Base-by-base conservation (phyloP, 1,140 invertebrate species). In the Fopius arisanus region DNA sequence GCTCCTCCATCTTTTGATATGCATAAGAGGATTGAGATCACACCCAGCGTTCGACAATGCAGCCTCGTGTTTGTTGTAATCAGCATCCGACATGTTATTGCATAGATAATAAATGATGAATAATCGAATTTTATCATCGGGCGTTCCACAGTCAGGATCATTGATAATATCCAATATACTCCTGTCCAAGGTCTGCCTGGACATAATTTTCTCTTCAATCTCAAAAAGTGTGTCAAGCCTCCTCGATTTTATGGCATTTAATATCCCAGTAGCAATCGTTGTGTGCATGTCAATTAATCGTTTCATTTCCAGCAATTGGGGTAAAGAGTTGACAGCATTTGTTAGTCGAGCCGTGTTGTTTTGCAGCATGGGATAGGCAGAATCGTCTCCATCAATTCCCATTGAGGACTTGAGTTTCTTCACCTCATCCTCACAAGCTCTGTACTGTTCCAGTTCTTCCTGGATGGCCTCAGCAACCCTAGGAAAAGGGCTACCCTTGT, bases 281-380 rank as follows among this genome's bases (percentile, higher is more conserved):
- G 97, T 99, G 85, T 99, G 98, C 94, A 98, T 97, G 84, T 99
- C 98, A 78, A 99, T 98, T 6, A 99, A 90, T 62, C 96, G 89
- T 86, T 99, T 99, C 89, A 96, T 98, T 88, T 99, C 97, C 80
- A 99, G 90, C 3, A 99, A 89, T 85, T 99, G 96, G 14, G 98
- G 98, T 76, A 99, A 89, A 4, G 96, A 97, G 86, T 96, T 97
- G 1, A 99, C 96, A 54, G 98, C 97, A 76, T 92, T 96, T 4
- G 97, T 98, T 14, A 99, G 90, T 77, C 95, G 93, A 9, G 96
- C 95, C 0, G 98, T 99, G 79, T 97, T 98, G 85, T 98, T 97
- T 43, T 95, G 94, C 2, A 99, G 91, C 91, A 98, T 91, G 7
- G 93, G 92, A 40, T 94, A 88, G 1, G 93, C 93, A 3, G 91